Conservation (phyloP, 2,113 vertebrate genomes). For the Malurus cyaneus region DNA sequence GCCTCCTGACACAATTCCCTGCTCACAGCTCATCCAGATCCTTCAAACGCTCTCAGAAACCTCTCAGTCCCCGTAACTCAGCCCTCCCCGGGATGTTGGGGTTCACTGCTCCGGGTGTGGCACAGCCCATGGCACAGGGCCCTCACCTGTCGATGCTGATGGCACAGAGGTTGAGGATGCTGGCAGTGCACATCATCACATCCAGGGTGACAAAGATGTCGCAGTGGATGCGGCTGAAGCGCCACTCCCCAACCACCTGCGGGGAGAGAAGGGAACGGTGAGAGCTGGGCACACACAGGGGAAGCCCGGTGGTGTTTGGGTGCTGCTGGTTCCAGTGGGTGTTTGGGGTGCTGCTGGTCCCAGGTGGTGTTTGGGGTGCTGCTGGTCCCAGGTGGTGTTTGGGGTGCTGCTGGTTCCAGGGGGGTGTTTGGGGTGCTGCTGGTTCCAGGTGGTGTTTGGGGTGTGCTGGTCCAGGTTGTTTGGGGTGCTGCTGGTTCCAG, state of each 20-base stretch:
- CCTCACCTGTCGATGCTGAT: slow-evolving; percentile 99
- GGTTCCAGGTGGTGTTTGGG: too few relatives aligned
- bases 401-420: too few relatives aligned
- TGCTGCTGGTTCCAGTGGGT: too few relatives aligned
- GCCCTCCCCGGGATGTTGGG: neutral
- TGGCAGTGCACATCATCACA: slow-evolving; percentile 99
- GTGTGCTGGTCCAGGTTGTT: too few relatives aligned
- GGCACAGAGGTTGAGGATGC: slow-evolving; percentile 98
- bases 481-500: too few relatives aligned
- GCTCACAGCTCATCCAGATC: neutral
- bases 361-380: too few relatives aligned
- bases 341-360: too few relatives aligned
- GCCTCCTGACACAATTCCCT: neutral
- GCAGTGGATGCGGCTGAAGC: slow-evolving; percentile 96
- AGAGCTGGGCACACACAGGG: neutral
- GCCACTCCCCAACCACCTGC: slow-evolving; percentile 97
- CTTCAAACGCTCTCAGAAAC: neutral
- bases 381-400: too few relatives aligned
- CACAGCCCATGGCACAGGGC: neutral
- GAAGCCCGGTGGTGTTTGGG: neutral
- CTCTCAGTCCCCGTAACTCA: neutral
- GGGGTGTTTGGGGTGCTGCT: too few relatives aligned
- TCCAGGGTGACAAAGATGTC: slow-evolving; percentile 98
- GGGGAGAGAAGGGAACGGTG: neutral
- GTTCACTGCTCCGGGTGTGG: accelerated